A percentile compares a stretch with the other conserved stretches of the same genome.
These are phyloP conservation scores for Cygnus atratus DNA, from an alignment of 2,113 vertebrate genomes.

Conservation along the genomic window DNA sequence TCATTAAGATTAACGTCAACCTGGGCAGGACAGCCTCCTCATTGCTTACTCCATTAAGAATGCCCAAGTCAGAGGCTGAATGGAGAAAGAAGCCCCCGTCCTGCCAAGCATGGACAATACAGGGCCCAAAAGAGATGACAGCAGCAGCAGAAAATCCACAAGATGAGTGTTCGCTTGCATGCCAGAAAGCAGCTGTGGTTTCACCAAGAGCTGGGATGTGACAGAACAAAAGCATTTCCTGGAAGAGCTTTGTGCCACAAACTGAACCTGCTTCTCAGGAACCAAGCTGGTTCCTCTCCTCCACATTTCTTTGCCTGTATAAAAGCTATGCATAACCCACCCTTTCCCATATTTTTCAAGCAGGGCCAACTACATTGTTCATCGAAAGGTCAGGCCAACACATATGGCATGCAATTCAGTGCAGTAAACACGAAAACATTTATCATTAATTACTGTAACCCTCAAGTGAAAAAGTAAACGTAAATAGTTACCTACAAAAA, in stretches of 20 bases:
- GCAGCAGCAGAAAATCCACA: not conserved
- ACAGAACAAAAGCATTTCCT: not conserved
- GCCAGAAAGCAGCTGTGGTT: not conserved
- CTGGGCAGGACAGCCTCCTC: not conserved
- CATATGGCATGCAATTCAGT: not conserved
- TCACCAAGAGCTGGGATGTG: not conserved
- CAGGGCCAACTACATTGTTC: not conserved
- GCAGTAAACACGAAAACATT: not conserved
- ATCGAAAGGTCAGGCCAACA: not conserved
- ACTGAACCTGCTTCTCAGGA: not conserved
- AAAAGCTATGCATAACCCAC: not conserved
- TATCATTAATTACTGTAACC: not conserved
- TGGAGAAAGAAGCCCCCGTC: not conserved
- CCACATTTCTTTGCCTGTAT: not conserved
- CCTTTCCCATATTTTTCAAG: not conserved
- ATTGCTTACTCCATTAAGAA: not conserved
- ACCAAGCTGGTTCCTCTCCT: not conserved
- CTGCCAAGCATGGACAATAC: fast-evolving
- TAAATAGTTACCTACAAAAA: slow-evolving; percentile 29
- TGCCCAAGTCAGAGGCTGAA: not conserved
- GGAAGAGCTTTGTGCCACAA: not conserved
- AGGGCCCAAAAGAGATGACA: not conserved
- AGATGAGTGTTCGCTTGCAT: too few species aligned
- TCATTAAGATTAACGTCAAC: not conserved
- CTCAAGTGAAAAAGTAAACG: not conserved